Evolutionary conservation across 2,888 invertebrate genomes (phyloP), one percentile per base, ranked within the genome.

Genomic region (Mayetiola destructor): DNA sequence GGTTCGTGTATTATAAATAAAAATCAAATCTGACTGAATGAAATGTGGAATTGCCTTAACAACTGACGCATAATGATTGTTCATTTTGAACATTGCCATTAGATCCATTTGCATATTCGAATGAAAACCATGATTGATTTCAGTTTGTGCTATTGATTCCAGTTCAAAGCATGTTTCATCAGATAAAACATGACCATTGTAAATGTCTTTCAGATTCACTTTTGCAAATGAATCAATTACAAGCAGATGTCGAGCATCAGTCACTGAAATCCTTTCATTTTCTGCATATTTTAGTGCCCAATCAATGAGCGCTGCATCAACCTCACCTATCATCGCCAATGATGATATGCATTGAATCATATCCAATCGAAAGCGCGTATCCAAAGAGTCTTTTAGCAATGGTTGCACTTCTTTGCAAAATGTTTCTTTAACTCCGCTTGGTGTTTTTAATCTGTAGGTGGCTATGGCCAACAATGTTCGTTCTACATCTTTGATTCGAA

Each of bases 401-500:
- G 14, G n/a, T 48, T 48, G 48, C 14, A 27, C 23, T 2, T 23
- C 12, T 12, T 42, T 12, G 14, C 27, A 27, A 27, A 48, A 48
- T 9, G 23, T 5, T 6, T 8, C n/a, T 10, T 48, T 16, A 27
- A 27, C 27, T 3, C 27, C 27, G 27, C 16, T 27, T 8, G 21
- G 10, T 4, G 2, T 27, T 27, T 5, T 9, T n/a, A 27, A 5
- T 27, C 27, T 48, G 14, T 3, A 3, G 2, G 27, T 27, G 14
- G 48, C 23, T 27, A 48, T 48, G 5, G 27, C 27, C 3, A 48
- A 16, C 9, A 48, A 12, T 1, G 29, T 23, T 27, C 48, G 48
- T 27, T 48, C 27, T 3, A 48, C 48, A n/a, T 48, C 48, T 48
- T 48, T 48, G n/a, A 8, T 48, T 12, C 48, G 48, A n/a, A n/a